Percentiles rank a stretch among this genome's conserved stretches.
Evolutionary conservation across 2,113 vertebrate species (phyloP).

Genomic region (Stegostoma tigrinum): DNA sequence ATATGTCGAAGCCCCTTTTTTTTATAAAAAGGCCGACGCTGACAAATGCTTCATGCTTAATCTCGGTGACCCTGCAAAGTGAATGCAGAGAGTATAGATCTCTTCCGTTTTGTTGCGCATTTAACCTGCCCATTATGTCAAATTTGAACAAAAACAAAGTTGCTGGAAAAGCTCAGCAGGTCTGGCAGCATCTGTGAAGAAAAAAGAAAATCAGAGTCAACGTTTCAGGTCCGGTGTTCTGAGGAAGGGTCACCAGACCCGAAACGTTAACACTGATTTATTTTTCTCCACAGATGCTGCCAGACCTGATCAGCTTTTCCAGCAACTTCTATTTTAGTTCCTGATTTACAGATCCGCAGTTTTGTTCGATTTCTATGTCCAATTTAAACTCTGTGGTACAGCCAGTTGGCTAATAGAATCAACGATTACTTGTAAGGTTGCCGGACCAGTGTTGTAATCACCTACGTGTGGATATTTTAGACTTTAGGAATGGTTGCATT

Average conservation of each 20-base stretch:
- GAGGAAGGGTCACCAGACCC: too few relatives aligned
- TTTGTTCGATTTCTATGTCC: neutral
- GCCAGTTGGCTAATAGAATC: neutral
- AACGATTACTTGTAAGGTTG: neutral
- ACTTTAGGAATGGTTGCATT: neutral
- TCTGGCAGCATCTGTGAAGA: too few relatives aligned
- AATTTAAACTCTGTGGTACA: neutral
- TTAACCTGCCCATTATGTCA: neutral
- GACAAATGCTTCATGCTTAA: neutral
- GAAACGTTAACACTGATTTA: too few relatives aligned
- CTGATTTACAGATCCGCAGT: neutral
- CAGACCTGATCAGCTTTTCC: too few relatives aligned
- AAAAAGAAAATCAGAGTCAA: too few relatives aligned
- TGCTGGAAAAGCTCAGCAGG: too few relatives aligned
- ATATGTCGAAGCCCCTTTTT: neutral
- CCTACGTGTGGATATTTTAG: neutral
- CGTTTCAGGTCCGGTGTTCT: too few relatives aligned
- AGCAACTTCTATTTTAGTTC: too few relatives aligned
- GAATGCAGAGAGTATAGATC: neutral
- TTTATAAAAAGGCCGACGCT: neutral
- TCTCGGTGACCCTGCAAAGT: neutral
- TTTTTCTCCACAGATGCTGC: too few relatives aligned
- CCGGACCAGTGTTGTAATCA: neutral
- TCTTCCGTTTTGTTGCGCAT: neutral
- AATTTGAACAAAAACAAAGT: neutral